phyloP scores from a whole-genome alignment of 2,797 vertebrate genomes.

The Gymnocypris eckloni region DNA sequence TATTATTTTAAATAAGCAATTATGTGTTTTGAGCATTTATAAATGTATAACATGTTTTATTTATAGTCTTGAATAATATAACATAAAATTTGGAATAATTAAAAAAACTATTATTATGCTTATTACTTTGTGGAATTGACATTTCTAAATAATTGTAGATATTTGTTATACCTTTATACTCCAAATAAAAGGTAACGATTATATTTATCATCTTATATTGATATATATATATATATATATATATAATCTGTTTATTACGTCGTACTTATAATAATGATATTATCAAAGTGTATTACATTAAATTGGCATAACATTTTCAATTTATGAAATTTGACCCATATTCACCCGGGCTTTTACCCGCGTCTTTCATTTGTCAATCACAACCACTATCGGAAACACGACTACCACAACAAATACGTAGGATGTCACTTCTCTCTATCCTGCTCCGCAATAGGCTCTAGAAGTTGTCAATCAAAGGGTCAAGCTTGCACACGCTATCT shows the following conservation, averaged over 20 bases:
- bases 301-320: background rate
- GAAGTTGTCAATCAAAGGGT: constrained; percentile 57
- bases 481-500: constrained; percentile 46
- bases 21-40: background rate
- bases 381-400: background rate
- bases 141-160: background rate
- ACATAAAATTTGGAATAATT: too few species aligned
- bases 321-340: background rate
- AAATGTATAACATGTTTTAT: background rate
- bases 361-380: constrained; percentile 35
- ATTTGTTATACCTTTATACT: background rate
- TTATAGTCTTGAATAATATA: background rate
- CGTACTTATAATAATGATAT: background rate
- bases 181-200: background rate
- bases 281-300: background rate
- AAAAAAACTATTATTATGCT: background rate
- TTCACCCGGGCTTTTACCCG: constrained; percentile 55
- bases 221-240: background rate
- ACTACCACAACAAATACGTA: constrained; percentile 55
- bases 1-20: background rate
- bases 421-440: background rate
- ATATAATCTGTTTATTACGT: background rate
- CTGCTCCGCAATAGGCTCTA: background rate
- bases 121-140: background rate
- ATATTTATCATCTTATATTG: background rate